These are phyloP conservation scores for Brassicogethes aeneus DNA, from an alignment of 2,888 invertebrate genomes.

Conservation along the genomic window DNA sequence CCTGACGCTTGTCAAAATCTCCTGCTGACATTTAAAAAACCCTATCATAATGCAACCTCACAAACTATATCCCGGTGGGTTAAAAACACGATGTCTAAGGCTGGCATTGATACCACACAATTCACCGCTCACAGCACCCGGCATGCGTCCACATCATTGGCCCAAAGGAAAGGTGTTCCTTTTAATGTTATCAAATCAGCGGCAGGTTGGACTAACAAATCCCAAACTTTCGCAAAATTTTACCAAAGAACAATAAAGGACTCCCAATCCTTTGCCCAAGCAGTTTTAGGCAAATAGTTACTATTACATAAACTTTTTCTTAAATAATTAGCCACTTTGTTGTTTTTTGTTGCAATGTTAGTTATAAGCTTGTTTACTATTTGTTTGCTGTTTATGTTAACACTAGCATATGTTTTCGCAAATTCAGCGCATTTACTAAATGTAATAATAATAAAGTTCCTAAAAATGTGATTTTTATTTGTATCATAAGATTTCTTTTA, in stretches of 20 bases:
- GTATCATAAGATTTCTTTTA: too few relatives aligned
- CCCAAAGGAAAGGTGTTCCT: constrained; percentile 11
- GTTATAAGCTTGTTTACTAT: too few relatives aligned
- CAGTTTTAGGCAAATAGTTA: too few relatives aligned
- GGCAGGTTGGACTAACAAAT: constrained; percentile 16
- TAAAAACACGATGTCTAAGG: constrained; percentile 2
- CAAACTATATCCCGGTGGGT: neutral
- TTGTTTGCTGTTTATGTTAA: too few relatives aligned
- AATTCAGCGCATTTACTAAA: too few relatives aligned
- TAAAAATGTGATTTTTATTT: too few relatives aligned
- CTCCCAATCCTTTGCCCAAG: constrained; percentile 1
- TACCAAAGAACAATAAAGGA: constrained; percentile 6
- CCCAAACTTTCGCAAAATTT: constrained; percentile 14
- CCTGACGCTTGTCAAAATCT: constrained; percentile 4
- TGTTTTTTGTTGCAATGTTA: too few relatives aligned
- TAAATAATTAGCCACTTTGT: too few relatives aligned
- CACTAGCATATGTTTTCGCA: too few relatives aligned
- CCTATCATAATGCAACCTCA: neutral
- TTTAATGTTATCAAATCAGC: constrained; percentile 13
- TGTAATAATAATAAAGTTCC: too few relatives aligned
- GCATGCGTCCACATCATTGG: constrained; percentile 18
- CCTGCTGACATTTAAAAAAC: too few relatives aligned
- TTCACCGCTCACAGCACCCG: constrained; percentile 13
- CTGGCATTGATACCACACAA: constrained; percentile 2
- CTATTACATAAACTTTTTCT: too few relatives aligned